Evolutionary conservation across 2,888 invertebrate species (phyloP).

Genomic region (Drosophila kokeensis): DNA sequence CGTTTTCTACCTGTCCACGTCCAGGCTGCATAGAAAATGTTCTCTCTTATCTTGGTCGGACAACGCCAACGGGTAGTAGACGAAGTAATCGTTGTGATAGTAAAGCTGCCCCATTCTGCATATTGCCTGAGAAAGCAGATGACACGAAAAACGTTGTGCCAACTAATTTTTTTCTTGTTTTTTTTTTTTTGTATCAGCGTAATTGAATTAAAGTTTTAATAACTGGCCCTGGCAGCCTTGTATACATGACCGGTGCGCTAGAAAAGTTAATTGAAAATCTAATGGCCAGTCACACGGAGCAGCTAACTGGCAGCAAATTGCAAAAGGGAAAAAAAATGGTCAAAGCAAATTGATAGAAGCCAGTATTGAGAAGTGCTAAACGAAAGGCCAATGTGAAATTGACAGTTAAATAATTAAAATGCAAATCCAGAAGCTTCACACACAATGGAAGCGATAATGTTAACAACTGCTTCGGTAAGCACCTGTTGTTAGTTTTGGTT

Average conservation of each 20-base stretch:
- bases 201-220: conserved; percentile 79
- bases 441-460: conserved; percentile 28
- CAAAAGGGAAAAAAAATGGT: conserved; percentile 21
- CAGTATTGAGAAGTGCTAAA: conserved; percentile 12
- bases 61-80: conserved; percentile 14
- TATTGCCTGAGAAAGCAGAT: conserved; percentile 56
- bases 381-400: conserved; percentile 17
- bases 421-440: conserved; percentile 30
- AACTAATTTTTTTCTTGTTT: conserved; percentile 37
- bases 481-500: conserved; percentile 21
- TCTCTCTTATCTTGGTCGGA: conserved; percentile 48
- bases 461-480: conserved; percentile 26
- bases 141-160: conserved; percentile 61
- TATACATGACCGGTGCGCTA: conserved; percentile 8
- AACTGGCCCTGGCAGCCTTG: conserved; percentile 46
- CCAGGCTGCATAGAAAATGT: conserved; percentile 45
- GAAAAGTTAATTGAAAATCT: conserved; percentile 70
- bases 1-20: conserved; percentile 49
- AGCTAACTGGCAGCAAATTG: conserved; percentile 40
- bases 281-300: conserved; percentile 41
- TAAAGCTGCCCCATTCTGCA: conserved; percentile 33
- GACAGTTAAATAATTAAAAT: conserved; percentile 44
- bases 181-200: conserved; percentile 49
- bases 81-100: not conserved
- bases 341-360: conserved; percentile 43